phyloP scores from a whole-genome alignment of 92 coral and sea anemone species.

The Siderastrea radians region DNA sequence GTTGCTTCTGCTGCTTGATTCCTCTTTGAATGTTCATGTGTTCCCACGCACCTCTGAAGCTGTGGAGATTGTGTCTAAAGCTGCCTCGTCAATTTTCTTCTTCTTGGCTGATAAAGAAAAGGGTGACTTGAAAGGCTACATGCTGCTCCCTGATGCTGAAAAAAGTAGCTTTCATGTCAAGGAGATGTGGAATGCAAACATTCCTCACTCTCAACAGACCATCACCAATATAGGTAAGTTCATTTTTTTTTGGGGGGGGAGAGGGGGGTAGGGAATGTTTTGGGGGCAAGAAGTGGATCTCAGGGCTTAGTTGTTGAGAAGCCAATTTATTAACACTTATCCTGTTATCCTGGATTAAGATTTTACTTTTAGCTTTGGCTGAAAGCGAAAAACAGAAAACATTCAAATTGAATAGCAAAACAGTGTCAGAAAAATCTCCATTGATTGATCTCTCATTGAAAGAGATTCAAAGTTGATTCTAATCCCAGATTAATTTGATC shows the following conservation, averaged over 20 bases:
- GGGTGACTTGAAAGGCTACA: constrained; percentile 82
- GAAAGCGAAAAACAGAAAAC: too few species aligned
- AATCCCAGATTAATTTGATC: too few species aligned
- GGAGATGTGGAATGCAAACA: constrained; percentile 95
- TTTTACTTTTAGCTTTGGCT: too few species aligned
- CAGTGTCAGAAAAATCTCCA: too few species aligned
- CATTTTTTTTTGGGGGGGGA: not conserved
- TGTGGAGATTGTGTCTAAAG: constrained; percentile 68
- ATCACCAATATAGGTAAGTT: constrained; percentile 87
- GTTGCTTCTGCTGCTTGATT: constrained; percentile 90
- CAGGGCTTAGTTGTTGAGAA: too few species aligned
- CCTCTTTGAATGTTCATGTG: constrained; percentile 82
- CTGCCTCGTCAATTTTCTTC: constrained; percentile 83
- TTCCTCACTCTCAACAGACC: constrained; percentile 86
- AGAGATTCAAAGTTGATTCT: too few species aligned
- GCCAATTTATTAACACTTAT: too few species aligned
- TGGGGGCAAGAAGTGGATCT: too few species aligned
- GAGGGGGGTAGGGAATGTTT: too few species aligned
- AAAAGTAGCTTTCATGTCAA: constrained; percentile 70
- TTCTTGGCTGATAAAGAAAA: constrained; percentile 77
- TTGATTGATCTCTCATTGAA: too few species aligned
- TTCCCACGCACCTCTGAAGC: constrained; percentile 92
- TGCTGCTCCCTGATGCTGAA: constrained; percentile 62
- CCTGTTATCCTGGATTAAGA: too few species aligned
- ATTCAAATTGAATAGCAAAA: too few species aligned